Conservation (phyloP, 1,140 invertebrate genomes). For the Triops longicaudatus region DNA sequence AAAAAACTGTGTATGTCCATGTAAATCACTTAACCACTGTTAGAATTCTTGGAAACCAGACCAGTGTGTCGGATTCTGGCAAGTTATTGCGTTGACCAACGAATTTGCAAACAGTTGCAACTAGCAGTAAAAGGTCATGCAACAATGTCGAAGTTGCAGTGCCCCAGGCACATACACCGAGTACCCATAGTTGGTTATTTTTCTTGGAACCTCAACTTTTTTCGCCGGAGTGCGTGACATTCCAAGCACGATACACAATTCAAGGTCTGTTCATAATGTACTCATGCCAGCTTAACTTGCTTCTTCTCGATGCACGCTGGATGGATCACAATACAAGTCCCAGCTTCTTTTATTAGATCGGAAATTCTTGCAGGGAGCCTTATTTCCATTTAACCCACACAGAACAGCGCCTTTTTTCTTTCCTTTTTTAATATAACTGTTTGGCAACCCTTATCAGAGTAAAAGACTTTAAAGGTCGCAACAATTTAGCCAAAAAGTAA, state of each 20-base stretch:
- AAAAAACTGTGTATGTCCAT: neutral
- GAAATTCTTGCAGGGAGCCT: neutral
- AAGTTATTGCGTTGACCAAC: neutral
- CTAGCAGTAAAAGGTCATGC: neutral
- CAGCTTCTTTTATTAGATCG: neutral
- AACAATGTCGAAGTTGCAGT: neutral
- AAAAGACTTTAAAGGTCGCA: neutral
- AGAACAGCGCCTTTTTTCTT: neutral
- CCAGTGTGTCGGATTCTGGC: neutral
- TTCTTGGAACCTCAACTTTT: neutral
- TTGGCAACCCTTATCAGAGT: neutral
- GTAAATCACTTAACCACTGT: neutral
- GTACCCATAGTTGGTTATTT: neutral
- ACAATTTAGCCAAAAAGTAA: neutral
- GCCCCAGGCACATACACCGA: neutral
- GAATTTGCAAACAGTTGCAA: neutral
- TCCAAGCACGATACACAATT: constrained; percentile 8
- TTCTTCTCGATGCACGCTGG: neutral
- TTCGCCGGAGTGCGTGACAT: neutral
- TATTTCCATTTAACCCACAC: neutral
- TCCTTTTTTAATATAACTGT: neutral
- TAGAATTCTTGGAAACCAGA: neutral
- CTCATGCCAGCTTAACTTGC: neutral
- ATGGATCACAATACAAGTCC: neutral
- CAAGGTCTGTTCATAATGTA: neutral